These are phyloP conservation scores for Cheilosia soror DNA, from an alignment of 2,888 invertebrate species.

Conservation along the genomic window DNA sequence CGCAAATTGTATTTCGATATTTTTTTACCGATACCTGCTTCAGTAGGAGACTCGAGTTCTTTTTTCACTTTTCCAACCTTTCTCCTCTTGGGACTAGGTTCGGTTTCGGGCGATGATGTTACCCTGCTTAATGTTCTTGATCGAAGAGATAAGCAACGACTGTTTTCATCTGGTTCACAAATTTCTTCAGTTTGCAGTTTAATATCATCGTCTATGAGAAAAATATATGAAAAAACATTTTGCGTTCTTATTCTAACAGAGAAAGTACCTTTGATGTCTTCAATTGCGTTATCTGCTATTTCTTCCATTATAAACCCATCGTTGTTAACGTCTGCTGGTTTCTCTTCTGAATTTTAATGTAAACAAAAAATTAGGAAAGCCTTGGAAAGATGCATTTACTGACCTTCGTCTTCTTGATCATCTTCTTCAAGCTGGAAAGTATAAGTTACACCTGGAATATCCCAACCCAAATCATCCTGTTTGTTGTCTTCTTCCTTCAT, in stretches of 20 bases:
- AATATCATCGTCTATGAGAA: slow-evolving; percentile 48
- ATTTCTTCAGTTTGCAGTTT: slow-evolving; percentile 38
- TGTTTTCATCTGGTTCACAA: neutral
- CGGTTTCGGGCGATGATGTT: neutral
- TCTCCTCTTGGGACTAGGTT: neutral
- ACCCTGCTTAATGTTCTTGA: slow-evolving; percentile 19
- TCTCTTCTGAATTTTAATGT: slow-evolving; percentile 25
- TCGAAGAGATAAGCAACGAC: slow-evolving; percentile 41
- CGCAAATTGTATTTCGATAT: slow-evolving; percentile 74
- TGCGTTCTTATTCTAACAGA: neutral
- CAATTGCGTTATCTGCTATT: slow-evolving; percentile 3
- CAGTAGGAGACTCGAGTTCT: neutral
- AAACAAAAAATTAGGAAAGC: neutral
- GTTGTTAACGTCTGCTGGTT: slow-evolving; percentile 1
- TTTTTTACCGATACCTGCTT: slow-evolving; percentile 71
- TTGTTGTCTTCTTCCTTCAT: slow-evolving; percentile 67
- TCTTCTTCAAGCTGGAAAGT: slow-evolving; percentile 26
- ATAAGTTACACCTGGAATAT: slow-evolving; percentile 35
- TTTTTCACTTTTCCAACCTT: slow-evolving; percentile 16
- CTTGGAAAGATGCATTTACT: neutral
- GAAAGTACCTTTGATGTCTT: slow-evolving; percentile 31
- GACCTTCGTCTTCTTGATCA: slow-evolving; percentile 37
- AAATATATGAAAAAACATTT: neutral
- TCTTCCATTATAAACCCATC: slow-evolving; percentile 6
- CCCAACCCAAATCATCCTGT: slow-evolving; percentile 62